These are phyloP conservation scores for Mormyrus hasselquistii DNA, from an alignment of 2,797 vertebrate genomes.

Conservation along the genomic window DNA sequence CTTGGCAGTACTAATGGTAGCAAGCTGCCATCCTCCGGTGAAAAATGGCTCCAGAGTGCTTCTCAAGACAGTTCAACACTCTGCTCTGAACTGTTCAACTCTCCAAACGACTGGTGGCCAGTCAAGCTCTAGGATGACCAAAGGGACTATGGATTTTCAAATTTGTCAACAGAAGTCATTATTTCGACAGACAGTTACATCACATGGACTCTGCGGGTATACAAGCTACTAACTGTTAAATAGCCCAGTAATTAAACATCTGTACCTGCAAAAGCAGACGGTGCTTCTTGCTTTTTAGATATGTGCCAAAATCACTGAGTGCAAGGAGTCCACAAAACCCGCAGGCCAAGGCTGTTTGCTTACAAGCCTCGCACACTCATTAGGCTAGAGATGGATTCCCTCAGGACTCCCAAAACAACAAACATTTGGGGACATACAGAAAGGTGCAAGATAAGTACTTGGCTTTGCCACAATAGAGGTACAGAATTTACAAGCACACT, in stretches of 20 bases:
- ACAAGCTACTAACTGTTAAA: neutral
- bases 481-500: neutral
- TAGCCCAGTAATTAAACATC: neutral
- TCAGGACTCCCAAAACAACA: neutral
- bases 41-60: neutral
- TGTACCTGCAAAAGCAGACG: neutral
- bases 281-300: neutral
- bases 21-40: neutral
- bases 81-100: neutral
- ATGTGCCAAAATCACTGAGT: neutral
- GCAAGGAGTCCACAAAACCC: neutral
- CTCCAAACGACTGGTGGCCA: neutral
- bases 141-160: neutral
- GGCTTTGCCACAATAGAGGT: neutral
- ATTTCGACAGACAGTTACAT: neutral
- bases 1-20: neutral
- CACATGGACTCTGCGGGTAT: neutral
- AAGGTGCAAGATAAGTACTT: neutral
- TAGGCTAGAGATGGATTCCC: neutral
- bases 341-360: neutral
- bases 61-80: neutral
- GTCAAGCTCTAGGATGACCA: neutral
- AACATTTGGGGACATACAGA: neutral
- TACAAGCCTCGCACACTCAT: neutral
- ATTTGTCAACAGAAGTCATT: neutral